Evolutionary conservation across 2,113 vertebrate genomes (phyloP), one percentile per base, ranked within the genome.

Genomic region (Brienomyrus longianalis): DNA sequence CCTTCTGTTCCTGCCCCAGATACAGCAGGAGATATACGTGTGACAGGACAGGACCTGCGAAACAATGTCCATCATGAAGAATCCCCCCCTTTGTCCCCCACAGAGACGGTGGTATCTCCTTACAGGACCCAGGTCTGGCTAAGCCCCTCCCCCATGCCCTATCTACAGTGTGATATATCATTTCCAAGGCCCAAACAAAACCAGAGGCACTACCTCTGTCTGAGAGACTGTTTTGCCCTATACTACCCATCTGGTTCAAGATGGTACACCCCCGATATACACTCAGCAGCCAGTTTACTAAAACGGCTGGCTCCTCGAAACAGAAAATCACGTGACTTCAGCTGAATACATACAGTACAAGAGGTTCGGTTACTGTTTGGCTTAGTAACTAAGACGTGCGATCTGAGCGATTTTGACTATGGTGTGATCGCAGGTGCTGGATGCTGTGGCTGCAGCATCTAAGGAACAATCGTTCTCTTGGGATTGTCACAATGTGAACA

Each of bases 21-120:
- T 23, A 56, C 23, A 50, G 51, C 27, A 31, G 84, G 8, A n/a
- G 84, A 23, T 52, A 10, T 11, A 52, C 27, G 5, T 23, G 83
- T 86, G 21, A 86, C 48, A 86, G n/a, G 50, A 59, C 31, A 52
- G 90, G 39, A 59, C 90, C 80, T 90, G 88, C 13, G 92, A 74
- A 84, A 23, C 3, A 15, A 39, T 27, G 54, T 39, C 87, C n/a
- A 31, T 31, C 7, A 77, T 92, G 83, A 92, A 91, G 91, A 90
- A 74, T 10, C 92, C 88, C 86, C 83, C 31, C 92, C 92, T 93
- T 93, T 93, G 93, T 93, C 89, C 87, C 45, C 87, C 31, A 13
- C 13, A 11, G 9, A 70, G 62, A 31, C 31, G 62, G 90, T 88
- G 27, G 91, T 83, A 92, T 86, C 85, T 89, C 89, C 87, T 92